phyloP scores from a whole-genome alignment of 2,113 vertebrate genomes.

The Pseudorasbora parva region DNA sequence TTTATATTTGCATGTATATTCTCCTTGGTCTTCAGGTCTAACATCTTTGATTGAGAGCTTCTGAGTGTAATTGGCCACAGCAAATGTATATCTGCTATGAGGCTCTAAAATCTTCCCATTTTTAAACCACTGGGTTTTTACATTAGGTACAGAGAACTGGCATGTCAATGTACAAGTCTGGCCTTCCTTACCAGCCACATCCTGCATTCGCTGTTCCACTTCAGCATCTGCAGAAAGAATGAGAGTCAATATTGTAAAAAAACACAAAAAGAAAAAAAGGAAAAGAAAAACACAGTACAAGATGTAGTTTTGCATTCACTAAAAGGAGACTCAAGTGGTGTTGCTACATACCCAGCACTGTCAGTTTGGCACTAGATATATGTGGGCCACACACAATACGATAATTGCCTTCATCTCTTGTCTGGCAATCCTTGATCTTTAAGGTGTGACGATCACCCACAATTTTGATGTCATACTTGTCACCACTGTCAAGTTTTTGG shows the following conservation, averaged over 20 bases:
- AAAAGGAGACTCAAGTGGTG: neutral
- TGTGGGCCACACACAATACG: conserved; percentile 96
- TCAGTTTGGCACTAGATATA: conserved; percentile 93
- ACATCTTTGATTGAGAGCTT: conserved; percentile 90
- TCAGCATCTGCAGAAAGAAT: conserved; percentile 82
- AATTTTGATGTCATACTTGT: conserved; percentile 90
- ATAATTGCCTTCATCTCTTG: conserved; percentile 92
- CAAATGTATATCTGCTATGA: conserved; percentile 84
- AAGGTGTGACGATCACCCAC: conserved; percentile 86
- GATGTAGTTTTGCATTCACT: neutral
- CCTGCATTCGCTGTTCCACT: conserved; percentile 89
- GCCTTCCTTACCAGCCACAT: conserved; percentile 91
- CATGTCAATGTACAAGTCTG: conserved; percentile 87
- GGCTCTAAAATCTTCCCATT: conserved; percentile 88
- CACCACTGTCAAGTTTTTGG: conserved; percentile 86
- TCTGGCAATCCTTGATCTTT: conserved; percentile 85
- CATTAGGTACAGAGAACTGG: conserved; percentile 93
- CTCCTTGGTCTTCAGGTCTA: conserved; percentile 89
- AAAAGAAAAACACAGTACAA: neutral
- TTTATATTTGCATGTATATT: conserved; percentile 88
- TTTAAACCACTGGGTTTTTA: conserved; percentile 90
- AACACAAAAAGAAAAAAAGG: too few species aligned
- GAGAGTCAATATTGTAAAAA: conserved; percentile 10
- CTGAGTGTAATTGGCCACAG: conserved; percentile 90
- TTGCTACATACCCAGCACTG: conserved; percentile 85